Base-by-base conservation (phyloP, 2,797 vertebrate species). In the Muscicapa comitata region DNA sequence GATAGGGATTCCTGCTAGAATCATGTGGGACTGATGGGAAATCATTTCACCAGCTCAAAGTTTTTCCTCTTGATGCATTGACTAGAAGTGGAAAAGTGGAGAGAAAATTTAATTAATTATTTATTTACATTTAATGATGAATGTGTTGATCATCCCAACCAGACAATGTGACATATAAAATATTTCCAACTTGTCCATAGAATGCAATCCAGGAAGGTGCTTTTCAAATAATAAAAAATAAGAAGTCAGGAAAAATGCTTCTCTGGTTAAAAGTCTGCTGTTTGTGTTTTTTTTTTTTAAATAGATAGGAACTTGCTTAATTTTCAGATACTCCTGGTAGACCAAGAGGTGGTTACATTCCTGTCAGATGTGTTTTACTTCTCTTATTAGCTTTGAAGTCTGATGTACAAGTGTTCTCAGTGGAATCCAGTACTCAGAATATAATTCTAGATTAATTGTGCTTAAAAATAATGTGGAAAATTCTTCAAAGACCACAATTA, bases 21-120 rank as follows among this genome's bases (percentile, higher is more conserved):
- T 82, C 10, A n/a, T 1, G 26, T 38, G 50, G 13, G 51, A 40
- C 3, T 0, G 4, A 4, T 2, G 2, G 5, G 23, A 35, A 66
- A 71, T 89, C 29, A 19, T 50, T 76, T 18, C 38, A 85, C 9
- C 10, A 66, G 18, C 23, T 71, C 40, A n/a, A 51, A 58, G 10
- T 17, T 74, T 70, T 82, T 54, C 16, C 9, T 83, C 40, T 74
- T 79, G 26, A 42, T 40, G 4, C 16, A 47, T 67, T 77, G 19
- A 65, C 57, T 77, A 70, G 35, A 78, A 85, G 43, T 28, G 8
- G 13, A 62, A 65, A 75, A 84, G 86, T 21, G 8, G 38, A 61
- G 26, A 42, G 10, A 61, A 80, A 59, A 75, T 65, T 7, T 6
- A 31, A 33, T 80, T 2, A 62, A 51, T 47, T 51, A 75, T 76